Percentiles rank a stretch among this genome's conserved stretches.
Evolutionary conservation across 2,888 invertebrate genomes (phyloP).

Genomic region (Hyalella azteca): DNA sequence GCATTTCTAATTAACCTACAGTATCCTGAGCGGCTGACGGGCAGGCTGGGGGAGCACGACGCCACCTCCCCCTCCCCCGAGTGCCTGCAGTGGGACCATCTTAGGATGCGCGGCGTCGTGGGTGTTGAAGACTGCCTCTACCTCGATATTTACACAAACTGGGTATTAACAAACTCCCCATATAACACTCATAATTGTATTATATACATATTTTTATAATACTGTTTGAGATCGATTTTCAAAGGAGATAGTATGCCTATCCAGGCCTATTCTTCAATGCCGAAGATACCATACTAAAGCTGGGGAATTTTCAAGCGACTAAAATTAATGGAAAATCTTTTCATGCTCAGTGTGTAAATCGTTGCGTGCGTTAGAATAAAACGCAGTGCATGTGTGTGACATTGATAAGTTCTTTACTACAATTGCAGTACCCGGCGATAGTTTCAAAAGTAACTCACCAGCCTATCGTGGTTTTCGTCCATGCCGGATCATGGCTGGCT

Average conservation of each 20-base stretch:
- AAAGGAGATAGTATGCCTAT: no score
- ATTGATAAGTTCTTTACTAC: no score
- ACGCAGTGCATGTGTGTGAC: no score
- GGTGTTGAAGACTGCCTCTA: constrained; percentile 55
- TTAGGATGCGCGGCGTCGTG: constrained; percentile 45
- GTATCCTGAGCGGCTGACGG: constrained; percentile 41
- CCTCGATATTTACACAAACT: constrained; percentile 52
- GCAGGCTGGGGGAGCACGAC: neutral
- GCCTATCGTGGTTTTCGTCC: constrained; percentile 53
- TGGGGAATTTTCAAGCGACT: no score
- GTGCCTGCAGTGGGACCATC: constrained; percentile 57
- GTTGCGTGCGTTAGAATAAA: no score
- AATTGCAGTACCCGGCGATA: constrained; percentile 45
- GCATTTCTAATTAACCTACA: no score
- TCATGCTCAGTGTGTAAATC: no score
- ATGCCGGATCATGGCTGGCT: constrained; percentile 56
- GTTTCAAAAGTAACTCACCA: constrained; percentile 45
- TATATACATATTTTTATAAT: no score
- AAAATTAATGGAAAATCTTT: no score
- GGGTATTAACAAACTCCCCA: constrained; percentile 31
- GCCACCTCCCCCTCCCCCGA: constrained; percentile 49
- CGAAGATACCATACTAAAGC: no score
- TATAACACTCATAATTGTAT: neutral
- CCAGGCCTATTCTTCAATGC: no score
- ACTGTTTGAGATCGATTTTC: no score